phyloP scores from a whole-genome alignment of 1,140 invertebrate species.

The Hylaeus anthracinus region DNA sequence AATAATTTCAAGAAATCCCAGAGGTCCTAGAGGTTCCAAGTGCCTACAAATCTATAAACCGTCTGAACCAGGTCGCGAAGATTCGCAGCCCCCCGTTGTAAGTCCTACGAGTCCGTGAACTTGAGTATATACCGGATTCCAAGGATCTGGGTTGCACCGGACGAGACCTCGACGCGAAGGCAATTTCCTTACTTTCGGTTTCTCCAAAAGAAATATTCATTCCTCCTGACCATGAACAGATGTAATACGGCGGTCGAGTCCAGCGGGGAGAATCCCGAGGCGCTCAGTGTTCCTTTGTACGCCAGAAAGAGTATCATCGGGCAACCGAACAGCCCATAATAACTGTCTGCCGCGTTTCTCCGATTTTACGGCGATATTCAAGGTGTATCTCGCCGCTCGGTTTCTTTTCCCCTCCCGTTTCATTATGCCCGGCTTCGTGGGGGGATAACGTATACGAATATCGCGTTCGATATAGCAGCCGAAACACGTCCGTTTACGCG shows the following conservation, averaged over 20 bases:
- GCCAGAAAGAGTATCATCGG: conserved; percentile 34
- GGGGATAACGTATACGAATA: not conserved
- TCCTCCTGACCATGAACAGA: conserved; percentile 29
- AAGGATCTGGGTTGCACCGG: too few species aligned
- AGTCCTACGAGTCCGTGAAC: not conserved
- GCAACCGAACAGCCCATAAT: conserved; percentile 48
- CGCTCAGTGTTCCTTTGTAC: conserved; percentile 7
- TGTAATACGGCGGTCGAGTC: conserved; percentile 6
- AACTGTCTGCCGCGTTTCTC: conserved; percentile 46
- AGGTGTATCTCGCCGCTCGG: not conserved
- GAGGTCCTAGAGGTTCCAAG: too few species aligned
- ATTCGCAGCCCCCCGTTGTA: too few species aligned
- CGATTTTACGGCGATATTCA: conserved; percentile 43
- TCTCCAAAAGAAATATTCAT: not conserved
- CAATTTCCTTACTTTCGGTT: not conserved
- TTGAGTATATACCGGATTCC: not conserved
- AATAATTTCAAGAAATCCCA: too few species aligned
- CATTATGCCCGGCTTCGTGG: not conserved
- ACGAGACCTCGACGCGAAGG: too few species aligned
- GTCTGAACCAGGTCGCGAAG: too few species aligned
- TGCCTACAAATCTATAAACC: too few species aligned
- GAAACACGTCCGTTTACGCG: conserved; percentile 3
- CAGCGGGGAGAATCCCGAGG: conserved; percentile 20
- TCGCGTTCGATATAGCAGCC: not conserved
- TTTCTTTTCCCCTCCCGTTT: not conserved